phyloP scores from a whole-genome alignment of 2,888 invertebrate species.

The Drosophila gaucha region DNA sequence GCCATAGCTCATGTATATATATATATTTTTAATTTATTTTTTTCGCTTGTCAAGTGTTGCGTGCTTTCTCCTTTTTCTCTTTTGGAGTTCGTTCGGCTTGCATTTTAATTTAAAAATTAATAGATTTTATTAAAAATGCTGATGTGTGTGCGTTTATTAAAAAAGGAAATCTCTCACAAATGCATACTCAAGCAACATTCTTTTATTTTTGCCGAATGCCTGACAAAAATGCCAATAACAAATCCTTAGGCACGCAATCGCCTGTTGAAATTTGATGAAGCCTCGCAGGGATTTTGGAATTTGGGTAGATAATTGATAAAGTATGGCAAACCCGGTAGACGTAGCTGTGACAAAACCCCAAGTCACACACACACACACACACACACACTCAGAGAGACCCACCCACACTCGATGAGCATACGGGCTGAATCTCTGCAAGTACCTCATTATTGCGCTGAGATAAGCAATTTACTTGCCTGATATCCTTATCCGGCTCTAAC shows the following conservation, averaged over 20 bases:
- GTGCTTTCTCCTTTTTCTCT: neutral
- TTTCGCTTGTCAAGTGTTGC: neutral
- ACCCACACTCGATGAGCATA: neutral
- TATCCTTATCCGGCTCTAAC: conserved; percentile 64
- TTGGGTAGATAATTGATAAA: conserved; percentile 68
- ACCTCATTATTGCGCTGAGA: conserved; percentile 71
- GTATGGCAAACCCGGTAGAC: conserved; percentile 19
- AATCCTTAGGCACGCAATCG: conserved; percentile 28
- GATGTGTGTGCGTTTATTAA: neutral
- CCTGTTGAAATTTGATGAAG: conserved; percentile 37
- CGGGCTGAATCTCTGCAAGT: conserved; percentile 31
- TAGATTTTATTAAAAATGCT: conserved; percentile 9
- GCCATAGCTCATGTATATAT: neutral
- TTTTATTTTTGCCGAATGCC: conserved; percentile 16
- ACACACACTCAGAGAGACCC: conserved; percentile 1
- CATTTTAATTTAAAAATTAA: conserved; percentile 30
- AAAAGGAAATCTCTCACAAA: conserved; percentile 7
- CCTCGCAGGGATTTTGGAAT: conserved; percentile 40
- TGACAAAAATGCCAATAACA: conserved; percentile 50
- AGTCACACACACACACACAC: conserved; percentile 32
- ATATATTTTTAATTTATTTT: conserved; percentile 4
- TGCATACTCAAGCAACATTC: conserved; percentile 11
- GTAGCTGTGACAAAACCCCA: conserved; percentile 31
- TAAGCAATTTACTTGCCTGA: conserved; percentile 72
- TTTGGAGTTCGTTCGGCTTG: conserved; percentile 1